Evolutionary conservation across 2,797 vertebrate genomes (phyloP).

Genomic region (Gymnoscopelus braueri): DNA sequence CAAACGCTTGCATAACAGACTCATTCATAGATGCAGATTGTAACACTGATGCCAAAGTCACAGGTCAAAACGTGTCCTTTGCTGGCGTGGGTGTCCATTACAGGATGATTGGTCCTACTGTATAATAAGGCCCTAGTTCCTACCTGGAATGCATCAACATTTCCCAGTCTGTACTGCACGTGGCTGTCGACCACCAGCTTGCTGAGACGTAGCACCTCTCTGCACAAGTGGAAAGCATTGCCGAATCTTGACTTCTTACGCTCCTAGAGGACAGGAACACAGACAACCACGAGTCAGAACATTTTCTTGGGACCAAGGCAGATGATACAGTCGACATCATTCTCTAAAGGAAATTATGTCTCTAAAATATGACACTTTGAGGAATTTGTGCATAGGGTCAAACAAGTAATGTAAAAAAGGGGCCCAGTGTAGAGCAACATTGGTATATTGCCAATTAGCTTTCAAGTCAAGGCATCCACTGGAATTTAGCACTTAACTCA

Average conservation of each 20-base stretch:
- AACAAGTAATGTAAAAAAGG: too few species aligned
- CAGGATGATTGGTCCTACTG: neutral
- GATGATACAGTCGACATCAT: neutral
- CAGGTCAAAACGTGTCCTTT: neutral
- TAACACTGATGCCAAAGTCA: too few species aligned
- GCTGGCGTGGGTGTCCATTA: neutral
- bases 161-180: slow-evolving; percentile 97
- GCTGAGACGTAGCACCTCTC: slow-evolving; percentile 95
- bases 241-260: slow-evolving; percentile 98
- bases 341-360: neutral
- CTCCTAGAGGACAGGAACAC: slow-evolving; percentile 80
- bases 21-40: too few species aligned
- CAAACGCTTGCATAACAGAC: too few species aligned
- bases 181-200: slow-evolving; percentile 99
- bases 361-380: too few species aligned
- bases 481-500: too few species aligned
- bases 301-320: too few species aligned
- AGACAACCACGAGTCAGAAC: neutral
- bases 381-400: too few species aligned
- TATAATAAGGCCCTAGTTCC: slow-evolving; percentile 8
- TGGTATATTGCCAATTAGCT: too few species aligned
- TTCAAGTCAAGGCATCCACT: too few species aligned
- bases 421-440: too few species aligned
- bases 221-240: slow-evolving; percentile 97
- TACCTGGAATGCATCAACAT: slow-evolving; percentile 98